Evolutionary conservation across 2,888 invertebrate species (phyloP), one percentile per base, ranked within the genome.

Genomic region (Drosophila ezoana): DNA sequence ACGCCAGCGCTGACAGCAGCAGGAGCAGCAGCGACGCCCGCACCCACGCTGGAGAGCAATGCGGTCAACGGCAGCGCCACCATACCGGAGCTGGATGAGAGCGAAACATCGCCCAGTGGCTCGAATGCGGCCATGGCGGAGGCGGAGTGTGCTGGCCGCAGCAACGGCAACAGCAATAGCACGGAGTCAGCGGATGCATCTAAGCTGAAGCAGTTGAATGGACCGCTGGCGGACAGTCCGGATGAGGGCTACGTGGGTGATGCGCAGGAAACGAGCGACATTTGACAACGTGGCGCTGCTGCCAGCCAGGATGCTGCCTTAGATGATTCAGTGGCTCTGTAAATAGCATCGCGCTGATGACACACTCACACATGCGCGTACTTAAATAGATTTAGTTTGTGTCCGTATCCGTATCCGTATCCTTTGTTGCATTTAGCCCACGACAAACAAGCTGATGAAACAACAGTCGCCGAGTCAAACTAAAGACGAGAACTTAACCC

Each of bases 191-290:
- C 61, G 14, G 59, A 77, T 28, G 48, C 79, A 16, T 76, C 92
- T 92, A 79, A 94, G 92, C 81, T 94, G 92, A 90, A 93, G 76
- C 92, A 93, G 72, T 80, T 93, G 54, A 90, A 90, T 40, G 92
- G 92, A 49, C 93, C 93, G n/a, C 81, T 94, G 83, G 95, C 96
- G 16, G 97, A 97, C 89, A 97, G 96, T 92, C 96, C 97, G 38
- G 97, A 97, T 90, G 97, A 97, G 92, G 97, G 97, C 16, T 97
- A 97, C 91, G 97, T 96, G 58, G 97, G 97, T 40, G 97, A 97
- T 81, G 93, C 93, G 32, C 93, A 93, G 52, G 94, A 94, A 89
- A 94, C 95, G 68, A 94, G 95, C 87, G 95, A 95, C 90, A 95
- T 95, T 93, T 95, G 95, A 95, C 95, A 90, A 75, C 90, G 88